Conservation (phyloP, 2,113 vertebrate genomes). For the Chaenocephalus aceratus region DNA sequence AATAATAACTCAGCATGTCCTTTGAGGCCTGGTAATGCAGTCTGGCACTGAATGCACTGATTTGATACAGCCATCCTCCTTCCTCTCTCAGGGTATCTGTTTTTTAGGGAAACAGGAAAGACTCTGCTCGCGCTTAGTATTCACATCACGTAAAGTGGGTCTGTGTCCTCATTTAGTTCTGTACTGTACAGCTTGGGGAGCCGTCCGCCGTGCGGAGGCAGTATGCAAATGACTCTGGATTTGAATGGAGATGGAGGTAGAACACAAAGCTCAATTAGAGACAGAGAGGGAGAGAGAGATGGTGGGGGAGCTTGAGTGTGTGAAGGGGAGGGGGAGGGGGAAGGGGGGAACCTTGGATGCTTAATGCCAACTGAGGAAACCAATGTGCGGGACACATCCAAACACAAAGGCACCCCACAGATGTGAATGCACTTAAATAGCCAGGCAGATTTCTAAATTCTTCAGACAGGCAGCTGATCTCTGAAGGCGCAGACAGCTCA, state of each 20-base stretch:
- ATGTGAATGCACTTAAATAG: slow-evolving; percentile 49
- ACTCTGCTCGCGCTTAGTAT: slow-evolving; percentile 87
- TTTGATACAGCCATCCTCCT: slow-evolving; percentile 52
- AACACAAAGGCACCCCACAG: slow-evolving; percentile 57
- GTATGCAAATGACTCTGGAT: slow-evolving; percentile 90
- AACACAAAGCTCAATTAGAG: slow-evolving; percentile 88
- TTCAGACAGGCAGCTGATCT: slow-evolving; percentile 48
- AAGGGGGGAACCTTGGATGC: slow-evolving; percentile 39
- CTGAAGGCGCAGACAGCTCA: slow-evolving; percentile 54
- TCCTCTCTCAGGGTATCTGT: slow-evolving; percentile 67
- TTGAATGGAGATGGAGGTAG: slow-evolving; percentile 83
- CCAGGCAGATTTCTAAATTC: slow-evolving; percentile 48
- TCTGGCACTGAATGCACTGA: slow-evolving; percentile 55
- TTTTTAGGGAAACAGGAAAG: slow-evolving; percentile 67
- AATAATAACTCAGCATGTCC: slow-evolving; percentile 36
- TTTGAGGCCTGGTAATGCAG: slow-evolving; percentile 35
- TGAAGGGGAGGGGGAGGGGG: slow-evolving; percentile 43
- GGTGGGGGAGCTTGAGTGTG: slow-evolving; percentile 68
- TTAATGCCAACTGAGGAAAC: slow-evolving; percentile 81
- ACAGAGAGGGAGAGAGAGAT: slow-evolving; percentile 48
- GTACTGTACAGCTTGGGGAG: slow-evolving; percentile 90
- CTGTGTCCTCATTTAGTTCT: slow-evolving; percentile 90
- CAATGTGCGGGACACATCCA: slow-evolving; percentile 58
- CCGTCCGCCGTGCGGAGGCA: slow-evolving; percentile 80
- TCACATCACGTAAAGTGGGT: slow-evolving; percentile 92